A percentile compares a stretch with the other conserved stretches of the same genome.
phyloP scores from a whole-genome alignment of 2,888 invertebrate genomes.

The Brachycybe producta region DNA sequence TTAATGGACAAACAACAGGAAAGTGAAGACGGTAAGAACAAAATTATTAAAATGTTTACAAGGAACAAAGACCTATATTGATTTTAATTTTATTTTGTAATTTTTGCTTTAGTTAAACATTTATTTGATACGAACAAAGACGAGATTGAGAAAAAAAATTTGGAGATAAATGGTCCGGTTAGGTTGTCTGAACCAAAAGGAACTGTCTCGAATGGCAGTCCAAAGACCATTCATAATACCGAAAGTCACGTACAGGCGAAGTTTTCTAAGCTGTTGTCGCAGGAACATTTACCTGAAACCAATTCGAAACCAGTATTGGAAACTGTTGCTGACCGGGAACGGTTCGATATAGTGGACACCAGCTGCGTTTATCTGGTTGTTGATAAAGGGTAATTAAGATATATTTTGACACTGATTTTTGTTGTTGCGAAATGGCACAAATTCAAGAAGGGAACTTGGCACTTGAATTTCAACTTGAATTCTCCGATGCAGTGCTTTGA shows the following conservation, averaged over 20 bases:
- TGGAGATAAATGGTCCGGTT: background rate
- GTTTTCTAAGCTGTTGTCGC: background rate
- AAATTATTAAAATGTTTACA: too few relatives aligned
- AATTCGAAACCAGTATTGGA: background rate
- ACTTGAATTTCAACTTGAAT: too few relatives aligned
- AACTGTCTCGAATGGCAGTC: background rate
- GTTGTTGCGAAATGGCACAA: background rate
- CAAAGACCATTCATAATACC: too few relatives aligned
- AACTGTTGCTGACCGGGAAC: slow-evolving; percentile 13
- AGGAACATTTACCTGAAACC: background rate
- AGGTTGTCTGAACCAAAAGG: background rate
- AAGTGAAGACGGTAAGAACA: too few relatives aligned
- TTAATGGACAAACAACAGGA: too few relatives aligned
- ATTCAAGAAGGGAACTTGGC: too few relatives aligned
- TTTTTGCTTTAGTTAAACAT: background rate
- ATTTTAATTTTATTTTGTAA: too few relatives aligned
- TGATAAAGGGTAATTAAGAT: slow-evolving; percentile 47
- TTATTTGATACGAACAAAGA: background rate
- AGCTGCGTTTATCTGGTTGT: slow-evolving; percentile 66
- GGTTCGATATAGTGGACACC: slow-evolving; percentile 46
- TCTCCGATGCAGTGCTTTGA: too few relatives aligned
- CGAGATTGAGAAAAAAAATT: background rate
- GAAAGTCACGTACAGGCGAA: too few relatives aligned
- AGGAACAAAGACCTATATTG: too few relatives aligned
- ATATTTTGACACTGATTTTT: background rate